Percentiles rank a stretch among this genome's conserved stretches.
These are phyloP conservation scores for Helogale parvula DNA, from an alignment of 2,113 vertebrate species.

Conservation along the genomic window DNA sequence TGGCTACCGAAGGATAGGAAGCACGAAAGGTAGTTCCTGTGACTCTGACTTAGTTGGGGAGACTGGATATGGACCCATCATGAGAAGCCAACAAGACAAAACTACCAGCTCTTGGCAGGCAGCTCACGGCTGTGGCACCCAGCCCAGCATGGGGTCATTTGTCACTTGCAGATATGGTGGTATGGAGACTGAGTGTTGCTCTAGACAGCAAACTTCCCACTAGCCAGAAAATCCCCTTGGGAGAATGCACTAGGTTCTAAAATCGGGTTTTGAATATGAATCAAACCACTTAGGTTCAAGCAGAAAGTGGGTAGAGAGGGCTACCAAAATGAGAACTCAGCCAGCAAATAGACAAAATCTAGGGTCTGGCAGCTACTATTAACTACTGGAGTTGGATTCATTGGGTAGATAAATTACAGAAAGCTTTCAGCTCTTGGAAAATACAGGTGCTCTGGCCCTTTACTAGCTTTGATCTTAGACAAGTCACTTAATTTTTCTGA, in stretches of 20 bases:
- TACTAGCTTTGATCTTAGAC: not conserved
- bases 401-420: not conserved
- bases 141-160: not conserved
- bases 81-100: not conserved
- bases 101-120: not conserved
- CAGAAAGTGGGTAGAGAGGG: not conserved
- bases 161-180: not conserved
- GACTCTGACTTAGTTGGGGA: not conserved
- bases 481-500: constrained; percentile 20
- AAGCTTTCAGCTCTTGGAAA: not conserved
- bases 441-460: not conserved
- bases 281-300: not conserved
- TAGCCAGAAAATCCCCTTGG: not conserved
- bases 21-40: not conserved
- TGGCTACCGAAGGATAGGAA: not conserved
- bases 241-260: not conserved
- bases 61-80: not conserved
- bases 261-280: not conserved
- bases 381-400: not conserved
- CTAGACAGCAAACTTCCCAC: not conserved
- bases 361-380: not conserved
- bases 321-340: not conserved
- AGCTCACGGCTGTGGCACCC: not conserved
- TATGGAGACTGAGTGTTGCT: not conserved
- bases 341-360: not conserved